Conservation (phyloP, 2,797 vertebrate species). For the Alcedo atthis region DNA sequence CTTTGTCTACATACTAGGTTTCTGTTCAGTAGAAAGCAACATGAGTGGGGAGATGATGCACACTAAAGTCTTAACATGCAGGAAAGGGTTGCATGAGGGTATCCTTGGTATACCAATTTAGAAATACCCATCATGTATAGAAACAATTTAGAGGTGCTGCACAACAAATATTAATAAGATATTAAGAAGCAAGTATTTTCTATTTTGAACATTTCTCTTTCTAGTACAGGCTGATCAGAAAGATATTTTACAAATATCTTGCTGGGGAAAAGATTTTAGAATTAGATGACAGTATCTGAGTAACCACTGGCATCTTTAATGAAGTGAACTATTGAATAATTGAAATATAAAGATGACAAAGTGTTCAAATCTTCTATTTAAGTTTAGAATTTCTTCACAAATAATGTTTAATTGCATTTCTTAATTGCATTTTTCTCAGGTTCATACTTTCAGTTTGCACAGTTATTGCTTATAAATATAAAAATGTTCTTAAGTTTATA, state of each 20-base stretch:
- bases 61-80: not conserved
- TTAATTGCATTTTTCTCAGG: not conserved
- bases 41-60: not conserved
- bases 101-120: not conserved
- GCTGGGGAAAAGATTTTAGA: not conserved
- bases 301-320: not conserved
- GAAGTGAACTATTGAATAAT: not conserved
- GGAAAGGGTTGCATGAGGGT: not conserved
- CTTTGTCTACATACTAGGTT: not conserved
- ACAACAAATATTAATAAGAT: not conserved
- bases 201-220: not conserved
- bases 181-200: not conserved
- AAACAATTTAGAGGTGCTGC: not conserved
- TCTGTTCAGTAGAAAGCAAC: not conserved
- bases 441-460: not conserved
- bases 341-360: slow-evolving; percentile 23
- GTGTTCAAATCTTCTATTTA: not conserved
- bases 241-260: not conserved
- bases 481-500: not conserved
- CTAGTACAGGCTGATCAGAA: not conserved
- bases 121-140: not conserved
- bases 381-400: not conserved
- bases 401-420: not conserved
- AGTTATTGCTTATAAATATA: not conserved
- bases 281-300: slow-evolving; percentile 16